Conservation (phyloP, 2,797 vertebrate genomes). For the Mormyrops attenuatus region DNA sequence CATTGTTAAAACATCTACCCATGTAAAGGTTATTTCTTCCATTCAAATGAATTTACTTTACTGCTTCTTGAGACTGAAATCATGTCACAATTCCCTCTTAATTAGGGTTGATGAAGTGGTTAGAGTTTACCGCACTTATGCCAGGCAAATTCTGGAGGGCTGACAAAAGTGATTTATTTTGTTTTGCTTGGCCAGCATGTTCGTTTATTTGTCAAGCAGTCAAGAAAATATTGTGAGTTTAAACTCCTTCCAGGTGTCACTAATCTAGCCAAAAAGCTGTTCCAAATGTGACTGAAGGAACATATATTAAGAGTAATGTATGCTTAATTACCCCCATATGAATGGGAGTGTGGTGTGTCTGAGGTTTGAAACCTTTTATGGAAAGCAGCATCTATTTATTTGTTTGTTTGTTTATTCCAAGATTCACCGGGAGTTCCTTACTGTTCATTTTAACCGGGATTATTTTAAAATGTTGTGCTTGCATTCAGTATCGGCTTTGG, state of each 20-base stretch:
- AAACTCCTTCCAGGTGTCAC: constrained; percentile 56
- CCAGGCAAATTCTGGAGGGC: constrained; percentile 51
- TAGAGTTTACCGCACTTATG: constrained; percentile 38
- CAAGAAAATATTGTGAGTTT: constrained; percentile 42
- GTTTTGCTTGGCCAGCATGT: constrained; percentile 44
- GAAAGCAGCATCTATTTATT: not conserved
- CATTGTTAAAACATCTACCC: not conserved
- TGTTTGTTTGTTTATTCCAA: not conserved
- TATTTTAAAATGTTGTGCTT: not conserved
- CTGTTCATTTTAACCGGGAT: not conserved
- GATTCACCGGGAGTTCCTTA: not conserved
- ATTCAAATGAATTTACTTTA: not conserved
- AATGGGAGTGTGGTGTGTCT: not conserved
- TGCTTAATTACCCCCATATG: constrained; percentile 49
- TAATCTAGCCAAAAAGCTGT: constrained; percentile 58
- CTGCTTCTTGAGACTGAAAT: not conserved
- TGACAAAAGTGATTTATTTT: constrained; percentile 61
- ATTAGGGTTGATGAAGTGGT: constrained; percentile 21
- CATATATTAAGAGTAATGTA: constrained; percentile 54
- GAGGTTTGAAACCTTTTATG: not conserved
- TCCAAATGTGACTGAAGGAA: constrained; percentile 54
- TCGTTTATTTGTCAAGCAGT: constrained; percentile 41
- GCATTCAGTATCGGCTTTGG: not conserved
- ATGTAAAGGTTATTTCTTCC: not conserved
- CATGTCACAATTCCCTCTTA: constrained; percentile 5